These are phyloP conservation scores for Steinernema khuongi DNA, from an alignment of 1,140 invertebrate species.

Conservation along the genomic window DNA sequence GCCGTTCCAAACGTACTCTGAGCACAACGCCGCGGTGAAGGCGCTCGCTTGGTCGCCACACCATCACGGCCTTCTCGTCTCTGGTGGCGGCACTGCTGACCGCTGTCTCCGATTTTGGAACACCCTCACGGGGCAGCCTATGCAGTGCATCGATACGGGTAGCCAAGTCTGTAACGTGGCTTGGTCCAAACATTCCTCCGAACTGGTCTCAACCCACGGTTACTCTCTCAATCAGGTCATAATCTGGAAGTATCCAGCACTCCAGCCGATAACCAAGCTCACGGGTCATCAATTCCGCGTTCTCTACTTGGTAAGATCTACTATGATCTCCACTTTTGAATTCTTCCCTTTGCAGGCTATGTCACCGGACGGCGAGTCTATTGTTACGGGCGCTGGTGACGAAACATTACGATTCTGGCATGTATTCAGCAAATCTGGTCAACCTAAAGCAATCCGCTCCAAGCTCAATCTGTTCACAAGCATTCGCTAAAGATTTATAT, in stretches of 20 bases:
- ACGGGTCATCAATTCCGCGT: constrained; percentile 96
- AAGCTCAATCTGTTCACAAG: constrained; percentile 42
- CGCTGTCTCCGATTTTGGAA: constrained; percentile 98
- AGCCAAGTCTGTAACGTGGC: constrained; percentile 95
- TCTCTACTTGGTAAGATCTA: constrained; percentile 71
- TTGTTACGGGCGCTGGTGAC: constrained; percentile 97
- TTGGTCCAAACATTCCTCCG: constrained; percentile 71
- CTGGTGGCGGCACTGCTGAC: constrained; percentile 92
- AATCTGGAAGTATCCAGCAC: constrained; percentile 97
- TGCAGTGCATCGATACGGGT: constrained; percentile 98
- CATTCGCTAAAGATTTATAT: constrained; percentile 28
- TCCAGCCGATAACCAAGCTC: constrained; percentile 93
- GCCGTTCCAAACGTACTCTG: constrained; percentile 88
- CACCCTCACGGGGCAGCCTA: constrained; percentile 93
- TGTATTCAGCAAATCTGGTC: constrained; percentile 68
- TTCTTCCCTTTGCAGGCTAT: constrained; percentile 67
- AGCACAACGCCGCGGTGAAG: constrained; percentile 95
- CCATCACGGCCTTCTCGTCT: constrained; percentile 92
- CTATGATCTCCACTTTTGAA: not conserved
- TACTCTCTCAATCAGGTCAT: constrained; percentile 97
- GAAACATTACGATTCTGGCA: constrained; percentile 99
- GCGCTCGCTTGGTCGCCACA: constrained; percentile 99
- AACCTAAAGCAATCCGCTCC: constrained; percentile 31
- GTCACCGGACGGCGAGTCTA: constrained; percentile 96
- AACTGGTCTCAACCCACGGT: constrained; percentile 83